These are phyloP conservation scores for Astur gentilis DNA, from an alignment of 2,113 vertebrate species.

Conservation along the genomic window DNA sequence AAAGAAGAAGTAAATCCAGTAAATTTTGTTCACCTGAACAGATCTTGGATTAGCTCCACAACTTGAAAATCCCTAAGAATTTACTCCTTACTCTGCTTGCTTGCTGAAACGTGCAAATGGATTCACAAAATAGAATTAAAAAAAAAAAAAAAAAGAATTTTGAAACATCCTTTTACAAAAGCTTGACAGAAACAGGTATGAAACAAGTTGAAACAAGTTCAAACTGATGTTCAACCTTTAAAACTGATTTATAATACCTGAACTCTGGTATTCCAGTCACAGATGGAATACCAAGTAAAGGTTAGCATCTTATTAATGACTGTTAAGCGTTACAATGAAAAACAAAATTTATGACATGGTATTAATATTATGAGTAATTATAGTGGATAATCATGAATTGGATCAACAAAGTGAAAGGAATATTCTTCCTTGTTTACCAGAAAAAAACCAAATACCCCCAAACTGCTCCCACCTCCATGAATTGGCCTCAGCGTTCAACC, in stretches of 20 bases:
- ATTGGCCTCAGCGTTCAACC: not conserved
- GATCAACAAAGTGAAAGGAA: not conserved
- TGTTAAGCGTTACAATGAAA: not conserved
- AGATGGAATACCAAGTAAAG: not conserved
- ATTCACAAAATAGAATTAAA: not conserved
- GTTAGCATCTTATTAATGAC: not conserved
- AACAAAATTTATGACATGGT: not conserved
- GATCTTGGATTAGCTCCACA: not conserved
- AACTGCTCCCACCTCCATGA: not conserved
- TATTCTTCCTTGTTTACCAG: not conserved
- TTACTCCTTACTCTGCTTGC: not conserved
- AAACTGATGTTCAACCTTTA: not conserved
- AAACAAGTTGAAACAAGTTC: not conserved
- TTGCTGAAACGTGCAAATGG: not conserved
- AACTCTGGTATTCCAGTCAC: not conserved
- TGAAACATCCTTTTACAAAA: not conserved
- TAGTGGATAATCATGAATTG: not conserved
- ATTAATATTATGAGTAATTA: not conserved
- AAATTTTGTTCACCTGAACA: not conserved
- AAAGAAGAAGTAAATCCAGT: not conserved
- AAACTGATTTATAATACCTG: not conserved
- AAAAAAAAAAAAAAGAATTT: not conserved
- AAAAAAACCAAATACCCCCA: not conserved
- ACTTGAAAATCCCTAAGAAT: not conserved
- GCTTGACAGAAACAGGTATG: not conserved